phyloP scores from a whole-genome alignment of 1,140 invertebrate species.

The Magallana angulata region DNA sequence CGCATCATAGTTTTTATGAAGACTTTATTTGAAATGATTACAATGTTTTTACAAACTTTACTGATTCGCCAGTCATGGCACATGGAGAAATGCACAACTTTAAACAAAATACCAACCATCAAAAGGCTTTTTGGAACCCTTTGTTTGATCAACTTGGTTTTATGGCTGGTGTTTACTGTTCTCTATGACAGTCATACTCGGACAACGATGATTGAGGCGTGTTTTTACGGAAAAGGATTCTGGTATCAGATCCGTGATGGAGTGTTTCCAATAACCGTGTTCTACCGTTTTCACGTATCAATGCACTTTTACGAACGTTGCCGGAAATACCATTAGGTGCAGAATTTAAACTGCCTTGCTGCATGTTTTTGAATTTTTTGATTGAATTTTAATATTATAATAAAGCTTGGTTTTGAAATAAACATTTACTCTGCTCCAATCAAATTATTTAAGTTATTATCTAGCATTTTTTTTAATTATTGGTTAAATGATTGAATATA shows the following conservation, averaged over 20 bases:
- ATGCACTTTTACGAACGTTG: slow-evolving; percentile 17
- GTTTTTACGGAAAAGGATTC: not conserved
- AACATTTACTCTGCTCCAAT: too few species aligned
- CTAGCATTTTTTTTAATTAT: too few species aligned
- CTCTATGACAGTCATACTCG: not conserved
- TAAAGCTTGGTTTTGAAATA: too few species aligned
- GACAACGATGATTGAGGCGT: not conserved
- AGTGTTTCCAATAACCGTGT: not conserved
- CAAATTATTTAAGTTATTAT: too few species aligned
- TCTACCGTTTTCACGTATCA: not conserved
- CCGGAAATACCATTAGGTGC: not conserved
- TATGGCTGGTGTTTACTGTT: not conserved
- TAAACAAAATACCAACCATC: not conserved
- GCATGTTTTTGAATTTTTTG: too few species aligned
- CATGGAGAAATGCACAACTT: not conserved
- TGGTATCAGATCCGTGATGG: not conserved
- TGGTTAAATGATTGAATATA: too few species aligned
- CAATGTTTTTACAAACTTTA: not conserved
- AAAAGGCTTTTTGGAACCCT: not conserved
- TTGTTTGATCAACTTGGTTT: not conserved
- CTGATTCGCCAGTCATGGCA: slow-evolving; percentile 17
- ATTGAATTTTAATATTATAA: too few species aligned
- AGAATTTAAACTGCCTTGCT: too few species aligned
- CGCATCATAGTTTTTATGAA: not conserved
- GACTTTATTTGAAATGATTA: not conserved